Conservation (phyloP, 2,888 invertebrate species). For the Empis livida region DNA sequence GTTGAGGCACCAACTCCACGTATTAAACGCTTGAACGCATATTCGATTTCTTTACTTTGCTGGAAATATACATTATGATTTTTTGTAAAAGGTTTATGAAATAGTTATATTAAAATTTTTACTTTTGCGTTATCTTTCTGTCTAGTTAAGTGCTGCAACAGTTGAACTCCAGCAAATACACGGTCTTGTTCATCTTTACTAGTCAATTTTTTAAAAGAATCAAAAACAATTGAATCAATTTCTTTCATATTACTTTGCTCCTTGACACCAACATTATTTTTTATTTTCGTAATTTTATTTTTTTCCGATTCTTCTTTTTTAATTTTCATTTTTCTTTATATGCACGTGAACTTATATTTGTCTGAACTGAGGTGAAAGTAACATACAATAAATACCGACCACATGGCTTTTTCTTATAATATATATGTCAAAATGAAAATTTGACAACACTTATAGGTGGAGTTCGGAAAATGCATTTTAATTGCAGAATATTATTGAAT, state of each 20-base stretch:
- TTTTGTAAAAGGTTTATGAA: neutral
- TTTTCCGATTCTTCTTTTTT: neutral
- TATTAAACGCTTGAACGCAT: slow-evolving; percentile 54
- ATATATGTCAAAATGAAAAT: too few relatives aligned
- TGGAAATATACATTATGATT: neutral
- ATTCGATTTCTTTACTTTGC: slow-evolving; percentile 20
- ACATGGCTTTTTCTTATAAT: too few relatives aligned
- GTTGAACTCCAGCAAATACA: slow-evolving; percentile 8
- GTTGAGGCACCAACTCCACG: slow-evolving; percentile 59
- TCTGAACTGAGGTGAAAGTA: too few relatives aligned
- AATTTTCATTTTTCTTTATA: neutral
- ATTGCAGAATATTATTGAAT: too few relatives aligned
- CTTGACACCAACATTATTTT: neutral
- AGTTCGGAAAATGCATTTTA: too few relatives aligned
- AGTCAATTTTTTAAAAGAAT: slow-evolving; percentile 13
- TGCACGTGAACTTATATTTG: neutral
- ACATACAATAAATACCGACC: too few relatives aligned
- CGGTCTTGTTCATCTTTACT: slow-evolving; percentile 8
- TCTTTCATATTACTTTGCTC: slow-evolving; percentile 3
- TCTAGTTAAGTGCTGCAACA: slow-evolving; percentile 9
- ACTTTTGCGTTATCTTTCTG: slow-evolving; percentile 8
- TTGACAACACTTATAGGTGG: too few relatives aligned
- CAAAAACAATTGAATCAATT: slow-evolving; percentile 12
- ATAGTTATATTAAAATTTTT: neutral
- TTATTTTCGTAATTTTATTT: neutral